Base-by-base conservation (phyloP, 2,113 vertebrate genomes). In the Serinus canaria region DNA sequence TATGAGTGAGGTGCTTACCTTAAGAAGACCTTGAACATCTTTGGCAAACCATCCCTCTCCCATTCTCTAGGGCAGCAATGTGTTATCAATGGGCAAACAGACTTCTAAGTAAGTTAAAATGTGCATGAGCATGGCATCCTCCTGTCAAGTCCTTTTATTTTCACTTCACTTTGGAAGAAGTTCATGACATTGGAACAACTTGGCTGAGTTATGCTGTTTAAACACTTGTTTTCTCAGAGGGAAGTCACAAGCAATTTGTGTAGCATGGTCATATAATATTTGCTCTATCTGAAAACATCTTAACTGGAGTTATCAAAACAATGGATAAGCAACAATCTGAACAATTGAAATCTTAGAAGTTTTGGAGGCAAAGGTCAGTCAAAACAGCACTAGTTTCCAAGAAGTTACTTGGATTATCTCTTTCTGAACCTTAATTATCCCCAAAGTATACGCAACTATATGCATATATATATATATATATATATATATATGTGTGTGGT, bases 171-270 rank as follows among this genome's bases (percentile, higher is more conserved):
- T 79, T 72, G 55, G 89, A 90, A 70, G 15, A 77, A 33, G 35
- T 74, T 70, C 22, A 63, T 89, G 52, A 82, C 83, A 90, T 82
- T 92, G 46, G 69, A 66, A 50, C 50, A 89, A 93, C 69, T 79
- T 72, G 46, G 39, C 28, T 97, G 96, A 97, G 94, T 94, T 89
- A 95, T 91, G 77, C 58, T 94, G 39, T 96, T 96, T 92, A 93
- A 92, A 68, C 41, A 81, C 30, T 67, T 27, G 89, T 96, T 96
- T 97, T 93, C 92, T 95, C 76, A 83, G 39, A 72, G 63, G 41
- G 59, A 94, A 68, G 81, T 90, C 86, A 91, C 39, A 95, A 96
- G 94, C 27, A 68, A 89, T 50, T 97, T 93, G 11, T 18, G 30
- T 92, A 76, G 80, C 82, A 64, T 31, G 24, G 30, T 60, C 39